Evolutionary conservation across 1,140 invertebrate species (phyloP).

Genomic region (Homarus americanus): DNA sequence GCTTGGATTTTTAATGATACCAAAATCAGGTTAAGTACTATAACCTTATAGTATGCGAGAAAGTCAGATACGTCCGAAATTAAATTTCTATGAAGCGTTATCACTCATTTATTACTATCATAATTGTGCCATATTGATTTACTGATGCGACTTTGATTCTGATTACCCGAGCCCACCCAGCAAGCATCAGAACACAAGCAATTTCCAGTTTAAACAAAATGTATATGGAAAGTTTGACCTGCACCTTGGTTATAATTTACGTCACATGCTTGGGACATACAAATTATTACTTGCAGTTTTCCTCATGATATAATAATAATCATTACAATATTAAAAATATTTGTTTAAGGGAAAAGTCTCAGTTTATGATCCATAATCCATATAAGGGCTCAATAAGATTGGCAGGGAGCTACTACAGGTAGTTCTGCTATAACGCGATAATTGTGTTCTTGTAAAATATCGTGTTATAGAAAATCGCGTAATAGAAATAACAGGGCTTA

Average conservation of each 20-base stretch:
- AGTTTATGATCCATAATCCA: neutral
- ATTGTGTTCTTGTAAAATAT: too few species aligned
- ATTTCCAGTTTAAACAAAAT: neutral
- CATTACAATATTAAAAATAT: too few species aligned
- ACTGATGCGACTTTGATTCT: neutral
- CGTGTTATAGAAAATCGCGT: too few species aligned
- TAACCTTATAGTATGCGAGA: too few species aligned
- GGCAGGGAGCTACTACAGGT: neutral
- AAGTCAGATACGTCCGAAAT: too few species aligned
- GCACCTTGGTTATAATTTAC: neutral
- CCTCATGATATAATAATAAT: too few species aligned
- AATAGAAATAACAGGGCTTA: too few species aligned
- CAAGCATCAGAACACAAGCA: neutral
- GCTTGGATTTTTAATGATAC: too few species aligned
- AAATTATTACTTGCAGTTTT: neutral
- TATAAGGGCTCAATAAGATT: neutral
- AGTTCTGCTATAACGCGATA: too few species aligned
- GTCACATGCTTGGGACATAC: neutral
- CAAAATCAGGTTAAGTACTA: too few species aligned
- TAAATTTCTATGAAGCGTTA: too few species aligned
- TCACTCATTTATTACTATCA: neutral
- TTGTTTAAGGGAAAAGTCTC: too few species aligned
- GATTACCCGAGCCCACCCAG: neutral
- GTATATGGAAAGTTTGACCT: neutral
- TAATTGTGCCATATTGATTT: neutral